Evolutionary conservation across 2,113 vertebrate genomes (phyloP).

Genomic region (Pionites leucogaster): DNA sequence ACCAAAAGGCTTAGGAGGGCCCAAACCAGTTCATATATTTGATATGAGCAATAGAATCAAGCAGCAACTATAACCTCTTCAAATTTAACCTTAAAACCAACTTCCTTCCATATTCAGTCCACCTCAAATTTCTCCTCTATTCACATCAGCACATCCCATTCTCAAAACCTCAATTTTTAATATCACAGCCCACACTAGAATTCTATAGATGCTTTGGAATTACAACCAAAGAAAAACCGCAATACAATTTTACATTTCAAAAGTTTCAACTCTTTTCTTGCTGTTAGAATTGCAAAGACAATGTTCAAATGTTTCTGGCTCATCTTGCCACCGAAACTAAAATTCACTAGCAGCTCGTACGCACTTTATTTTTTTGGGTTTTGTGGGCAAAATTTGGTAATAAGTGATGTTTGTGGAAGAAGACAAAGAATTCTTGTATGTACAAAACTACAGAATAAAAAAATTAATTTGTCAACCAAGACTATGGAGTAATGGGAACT

Average conservation of each 20-base stretch:
- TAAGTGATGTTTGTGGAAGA: not conserved
- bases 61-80: not conserved
- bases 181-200: not conserved
- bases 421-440: not conserved
- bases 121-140: not conserved
- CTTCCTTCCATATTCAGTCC: not conserved
- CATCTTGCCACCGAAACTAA: not conserved
- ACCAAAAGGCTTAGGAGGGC: not conserved
- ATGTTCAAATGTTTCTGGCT: not conserved
- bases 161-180: not conserved
- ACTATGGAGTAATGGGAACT: not conserved
- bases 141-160: not conserved
- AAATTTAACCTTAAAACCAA: not conserved
- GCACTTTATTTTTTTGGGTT: not conserved
- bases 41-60: not conserved
- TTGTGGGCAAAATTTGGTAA: not conserved
- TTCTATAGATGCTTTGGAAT: not conserved
- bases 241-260: not conserved
- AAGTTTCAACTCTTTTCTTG: not conserved
- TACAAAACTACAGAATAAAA: not conserved
- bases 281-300: not conserved
- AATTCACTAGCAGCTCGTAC: not conserved
- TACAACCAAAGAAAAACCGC: not conserved
- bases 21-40: not conserved
- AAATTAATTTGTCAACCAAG: not conserved